Conservation (phyloP, 2,797 vertebrate species). For the Philypnodon macrostomus region DNA sequence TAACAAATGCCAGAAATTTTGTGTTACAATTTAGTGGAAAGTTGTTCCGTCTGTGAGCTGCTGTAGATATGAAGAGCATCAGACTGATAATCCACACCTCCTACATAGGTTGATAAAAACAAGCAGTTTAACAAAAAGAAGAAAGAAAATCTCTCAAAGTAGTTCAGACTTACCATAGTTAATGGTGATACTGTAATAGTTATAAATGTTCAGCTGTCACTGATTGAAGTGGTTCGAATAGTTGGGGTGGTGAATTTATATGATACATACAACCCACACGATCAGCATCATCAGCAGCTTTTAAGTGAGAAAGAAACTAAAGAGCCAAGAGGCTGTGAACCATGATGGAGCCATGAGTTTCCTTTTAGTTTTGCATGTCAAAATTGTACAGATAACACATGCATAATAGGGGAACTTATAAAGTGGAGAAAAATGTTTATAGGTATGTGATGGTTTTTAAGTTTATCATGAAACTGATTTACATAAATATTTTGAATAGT, state of each 20-base stretch:
- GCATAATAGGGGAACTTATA: constrained; percentile 17
- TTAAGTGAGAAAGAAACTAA: constrained; percentile 23
- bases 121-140: neutral
- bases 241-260: constrained; percentile 46
- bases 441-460: constrained; percentile 46
- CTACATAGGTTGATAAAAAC: constrained; percentile 27
- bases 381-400: constrained; percentile 21
- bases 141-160: neutral
- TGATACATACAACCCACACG: neutral
- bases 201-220: constrained; percentile 24
- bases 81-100: constrained; percentile 39
- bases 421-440: constrained; percentile 21
- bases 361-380: constrained; percentile 59
- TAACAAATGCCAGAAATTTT: too few relatives aligned
- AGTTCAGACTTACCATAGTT: constrained; percentile 52
- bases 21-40: constrained; percentile 60
- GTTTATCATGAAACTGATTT: constrained; percentile 33
- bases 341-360: constrained; percentile 25
- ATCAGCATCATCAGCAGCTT: constrained; percentile 15
- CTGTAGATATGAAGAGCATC: constrained; percentile 32
- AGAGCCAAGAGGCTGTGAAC: constrained; percentile 1
- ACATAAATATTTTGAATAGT: neutral
- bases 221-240: constrained; percentile 1
- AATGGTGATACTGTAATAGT: constrained; percentile 2
- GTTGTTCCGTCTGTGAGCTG: constrained; percentile 19